phyloP scores from a whole-genome alignment of 2,888 invertebrate species.

The Meliscaeva auricollis region DNA sequence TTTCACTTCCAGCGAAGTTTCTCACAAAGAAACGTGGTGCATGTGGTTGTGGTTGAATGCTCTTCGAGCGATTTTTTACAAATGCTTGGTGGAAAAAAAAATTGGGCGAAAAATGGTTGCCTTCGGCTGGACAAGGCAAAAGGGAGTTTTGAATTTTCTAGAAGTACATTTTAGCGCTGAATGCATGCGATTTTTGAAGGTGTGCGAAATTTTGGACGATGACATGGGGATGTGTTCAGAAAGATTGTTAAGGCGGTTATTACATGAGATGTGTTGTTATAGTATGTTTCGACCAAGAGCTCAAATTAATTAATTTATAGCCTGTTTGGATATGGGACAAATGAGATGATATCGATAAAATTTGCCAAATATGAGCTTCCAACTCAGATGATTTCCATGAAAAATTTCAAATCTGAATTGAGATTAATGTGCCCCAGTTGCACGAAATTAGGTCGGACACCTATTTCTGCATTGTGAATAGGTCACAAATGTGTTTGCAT shows the following conservation, averaged over 20 bases:
- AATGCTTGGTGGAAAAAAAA: conserved; percentile 60
- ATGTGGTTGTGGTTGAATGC: conserved; percentile 49
- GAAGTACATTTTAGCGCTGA: conserved; percentile 58
- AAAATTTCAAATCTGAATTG: too few relatives aligned
- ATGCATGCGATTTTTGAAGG: conserved; percentile 30
- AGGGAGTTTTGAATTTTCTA: conserved; percentile 77
- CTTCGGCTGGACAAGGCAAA: conserved; percentile 27
- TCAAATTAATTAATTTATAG: too few relatives aligned
- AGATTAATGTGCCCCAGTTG: too few relatives aligned
- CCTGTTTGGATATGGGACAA: too few relatives aligned
- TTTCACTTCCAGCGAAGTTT: conserved; percentile 71
- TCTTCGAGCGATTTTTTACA: conserved; percentile 63
- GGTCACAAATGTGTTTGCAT: too few relatives aligned
- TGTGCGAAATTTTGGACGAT: conserved; percentile 23
- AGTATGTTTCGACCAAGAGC: too few relatives aligned
- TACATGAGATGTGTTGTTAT: background rate
- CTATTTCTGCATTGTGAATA: too few relatives aligned
- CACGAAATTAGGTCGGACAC: too few relatives aligned
- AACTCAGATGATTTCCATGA: too few relatives aligned
- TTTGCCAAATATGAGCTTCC: too few relatives aligned
- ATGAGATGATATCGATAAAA: too few relatives aligned
- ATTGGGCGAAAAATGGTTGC: conserved; percentile 70
- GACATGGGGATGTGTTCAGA: conserved; percentile 26
- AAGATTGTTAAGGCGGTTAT: background rate
- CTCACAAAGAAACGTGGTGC: conserved; percentile 78